Evolutionary conservation across 2,797 vertebrate species (phyloP), one percentile per base, ranked within the genome.

Genomic region (Neomorphus geoffroyi): DNA sequence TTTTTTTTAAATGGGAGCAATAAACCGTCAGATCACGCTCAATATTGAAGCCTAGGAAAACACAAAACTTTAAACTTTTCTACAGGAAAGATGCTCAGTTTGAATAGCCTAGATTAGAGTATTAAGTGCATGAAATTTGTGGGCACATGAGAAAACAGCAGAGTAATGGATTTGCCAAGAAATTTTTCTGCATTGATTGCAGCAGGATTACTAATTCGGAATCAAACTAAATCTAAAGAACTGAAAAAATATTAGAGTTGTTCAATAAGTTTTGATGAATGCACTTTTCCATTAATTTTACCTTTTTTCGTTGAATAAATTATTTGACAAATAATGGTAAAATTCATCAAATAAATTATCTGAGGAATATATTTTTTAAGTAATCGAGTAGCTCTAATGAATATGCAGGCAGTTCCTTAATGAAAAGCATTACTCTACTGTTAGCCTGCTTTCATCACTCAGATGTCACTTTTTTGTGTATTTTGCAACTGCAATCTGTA

Each of bases 281-380:
- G 57, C 27, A 72, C 57, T 24, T 82, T 84, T 96, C 57, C 90
- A 86, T 96, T 94, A 94, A 94, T 97, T 96, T 87, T 71, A 94
- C 93, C 73, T 94, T 95, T 95, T 96, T 86, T 92, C n/a, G 83
- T 85, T 94, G 95, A 96, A 96, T 95, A 96, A 95, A 96, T 96
- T 96, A 94, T 94, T 95, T 97, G 92, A 95, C 74, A 96, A 97
- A 95, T 95, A 97, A 90, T 60, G n/a, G 80, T 95, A 96, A 96
- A 96, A 96, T 96, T 96, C 37, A 96, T 96, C 86, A 95, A 92
- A 95, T 90, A 96, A 93, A 95, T 94, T 94, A 94, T 82, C 93
- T 88, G 93, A 96, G 94, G 83, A 93, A 96, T 93, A 57, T 85
- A 90, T 93, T 93, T 94, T 95, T 96, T 33, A 97, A 94, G 88